phyloP scores from a whole-genome alignment of 2,888 invertebrate species.

The Melikaiella ostensackeni region DNA sequence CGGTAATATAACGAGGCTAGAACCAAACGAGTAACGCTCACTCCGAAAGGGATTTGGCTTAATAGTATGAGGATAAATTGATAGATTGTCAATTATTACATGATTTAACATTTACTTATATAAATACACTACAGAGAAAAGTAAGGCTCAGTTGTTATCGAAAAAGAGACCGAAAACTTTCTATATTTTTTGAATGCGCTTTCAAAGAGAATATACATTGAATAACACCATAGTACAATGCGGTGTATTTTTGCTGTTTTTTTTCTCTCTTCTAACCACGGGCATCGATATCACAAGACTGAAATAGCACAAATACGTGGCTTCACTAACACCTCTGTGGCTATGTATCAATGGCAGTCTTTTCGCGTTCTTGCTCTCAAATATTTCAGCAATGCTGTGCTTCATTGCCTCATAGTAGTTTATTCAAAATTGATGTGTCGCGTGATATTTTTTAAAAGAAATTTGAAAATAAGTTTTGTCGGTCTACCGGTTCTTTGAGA shows the following conservation, averaged over 20 bases:
- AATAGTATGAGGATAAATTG: too few relatives aligned
- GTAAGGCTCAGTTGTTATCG: not conserved
- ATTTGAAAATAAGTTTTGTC: too few relatives aligned
- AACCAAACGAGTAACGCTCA: too few relatives aligned
- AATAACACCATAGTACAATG: not conserved
- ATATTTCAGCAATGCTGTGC: not conserved
- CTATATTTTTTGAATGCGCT: not conserved
- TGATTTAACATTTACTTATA: not conserved
- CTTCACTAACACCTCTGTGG: not conserved
- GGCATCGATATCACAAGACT: not conserved
- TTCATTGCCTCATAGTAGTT: not conserved
- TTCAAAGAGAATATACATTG: not conserved
- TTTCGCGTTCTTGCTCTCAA: not conserved
- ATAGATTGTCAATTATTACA: too few relatives aligned
- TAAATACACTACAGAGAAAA: not conserved
- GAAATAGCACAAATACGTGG: not conserved
- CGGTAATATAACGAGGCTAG: too few relatives aligned
- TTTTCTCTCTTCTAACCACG: not conserved
- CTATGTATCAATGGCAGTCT: not conserved
- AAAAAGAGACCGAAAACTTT: not conserved
- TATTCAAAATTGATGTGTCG: not conserved
- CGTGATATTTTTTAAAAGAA: too few relatives aligned
- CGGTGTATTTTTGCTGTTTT: not conserved
- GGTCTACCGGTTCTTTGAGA: too few relatives aligned
- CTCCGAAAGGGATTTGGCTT: too few relatives aligned